Conservation (phyloP, 2,888 invertebrate genomes). For the Notodonta ziczac region DNA sequence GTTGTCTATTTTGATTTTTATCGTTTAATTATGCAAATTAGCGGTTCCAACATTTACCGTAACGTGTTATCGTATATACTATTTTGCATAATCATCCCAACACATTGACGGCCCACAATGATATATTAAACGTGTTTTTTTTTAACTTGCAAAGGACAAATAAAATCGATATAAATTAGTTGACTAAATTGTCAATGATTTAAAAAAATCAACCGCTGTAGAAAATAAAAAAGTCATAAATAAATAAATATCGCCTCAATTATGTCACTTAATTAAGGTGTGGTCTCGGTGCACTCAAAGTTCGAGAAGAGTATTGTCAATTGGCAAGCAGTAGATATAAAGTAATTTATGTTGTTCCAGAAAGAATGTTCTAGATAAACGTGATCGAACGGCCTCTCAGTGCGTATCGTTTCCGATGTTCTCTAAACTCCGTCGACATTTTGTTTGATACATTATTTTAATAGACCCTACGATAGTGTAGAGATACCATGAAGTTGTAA, state of each 20-base stretch:
- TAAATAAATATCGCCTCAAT: too few relatives aligned
- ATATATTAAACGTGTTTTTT: not conserved
- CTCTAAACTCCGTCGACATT: conserved; percentile 59
- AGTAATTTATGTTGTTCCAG: conserved; percentile 43
- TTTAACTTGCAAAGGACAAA: not conserved
- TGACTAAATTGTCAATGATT: not conserved
- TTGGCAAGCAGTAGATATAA: conserved; percentile 46
- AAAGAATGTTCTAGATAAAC: conserved; percentile 60
- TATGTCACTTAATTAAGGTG: too few relatives aligned
- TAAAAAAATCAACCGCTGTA: not conserved
- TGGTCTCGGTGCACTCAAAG: too few relatives aligned
- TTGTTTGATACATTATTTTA: conserved; percentile 69
- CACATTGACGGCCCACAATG: conserved; percentile 4
- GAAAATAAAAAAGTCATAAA: too few relatives aligned
- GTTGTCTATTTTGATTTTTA: conserved; percentile 6
- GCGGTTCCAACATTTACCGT: not conserved
- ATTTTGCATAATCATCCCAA: conserved; percentile 1
- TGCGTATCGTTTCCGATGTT: conserved; percentile 54
- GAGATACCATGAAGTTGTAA: conserved; percentile 50
- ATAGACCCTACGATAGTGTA: conserved; percentile 56
- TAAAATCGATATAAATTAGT: not conserved
- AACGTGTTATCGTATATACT: conserved; percentile 3
- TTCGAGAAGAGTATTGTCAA: conserved; percentile 27
- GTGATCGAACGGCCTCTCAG: conserved; percentile 65
- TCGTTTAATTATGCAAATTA: conserved; percentile 8